These are phyloP conservation scores for Chaenodraco wilsoni DNA, from an alignment of 2,797 vertebrate species.

Conservation along the genomic window DNA sequence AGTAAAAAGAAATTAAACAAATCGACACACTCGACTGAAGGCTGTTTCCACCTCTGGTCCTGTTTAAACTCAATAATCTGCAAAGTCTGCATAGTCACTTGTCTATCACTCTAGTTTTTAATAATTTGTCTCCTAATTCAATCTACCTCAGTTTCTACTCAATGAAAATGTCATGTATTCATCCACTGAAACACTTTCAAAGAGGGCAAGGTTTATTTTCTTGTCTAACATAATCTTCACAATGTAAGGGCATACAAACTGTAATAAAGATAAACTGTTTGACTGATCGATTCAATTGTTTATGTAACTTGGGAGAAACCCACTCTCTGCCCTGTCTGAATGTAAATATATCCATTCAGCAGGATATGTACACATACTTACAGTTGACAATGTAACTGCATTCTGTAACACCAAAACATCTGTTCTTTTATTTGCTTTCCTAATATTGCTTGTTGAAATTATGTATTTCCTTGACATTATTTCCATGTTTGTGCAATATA, in stretches of 20 bases:
- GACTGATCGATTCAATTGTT: conserved; percentile 9
- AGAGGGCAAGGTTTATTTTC: background rate
- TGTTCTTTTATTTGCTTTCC: conserved; percentile 28
- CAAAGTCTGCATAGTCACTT: conserved; percentile 12
- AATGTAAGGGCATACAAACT: conserved; percentile 36
- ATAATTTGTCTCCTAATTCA: conserved; percentile 64
- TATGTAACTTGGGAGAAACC: conserved; percentile 9
- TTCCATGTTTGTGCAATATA: conserved; percentile 74
- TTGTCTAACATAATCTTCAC: conserved; percentile 10
- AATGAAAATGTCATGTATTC: conserved; percentile 53
- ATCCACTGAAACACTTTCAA: conserved; percentile 39
- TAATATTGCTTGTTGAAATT: conserved; percentile 42
- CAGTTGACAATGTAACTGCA: conserved; percentile 13
- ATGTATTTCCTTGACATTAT: conserved; percentile 40
- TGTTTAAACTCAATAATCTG: conserved; percentile 12
- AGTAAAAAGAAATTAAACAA: background rate
- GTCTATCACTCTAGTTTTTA: conserved; percentile 35
- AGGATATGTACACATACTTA: conserved; percentile 19
- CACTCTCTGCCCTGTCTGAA: conserved; percentile 8
- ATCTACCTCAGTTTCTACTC: conserved; percentile 83
- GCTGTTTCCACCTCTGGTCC: conserved; percentile 10
- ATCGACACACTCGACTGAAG: conserved; percentile 26
- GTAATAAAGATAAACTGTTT: conserved; percentile 20
- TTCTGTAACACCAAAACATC: conserved; percentile 54
- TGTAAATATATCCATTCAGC: conserved; percentile 26